Percentiles rank a stretch among this genome's conserved stretches.
These are phyloP conservation scores for Sphinx pinastri DNA, from an alignment of 2,888 invertebrate species.

Conservation along the genomic window DNA sequence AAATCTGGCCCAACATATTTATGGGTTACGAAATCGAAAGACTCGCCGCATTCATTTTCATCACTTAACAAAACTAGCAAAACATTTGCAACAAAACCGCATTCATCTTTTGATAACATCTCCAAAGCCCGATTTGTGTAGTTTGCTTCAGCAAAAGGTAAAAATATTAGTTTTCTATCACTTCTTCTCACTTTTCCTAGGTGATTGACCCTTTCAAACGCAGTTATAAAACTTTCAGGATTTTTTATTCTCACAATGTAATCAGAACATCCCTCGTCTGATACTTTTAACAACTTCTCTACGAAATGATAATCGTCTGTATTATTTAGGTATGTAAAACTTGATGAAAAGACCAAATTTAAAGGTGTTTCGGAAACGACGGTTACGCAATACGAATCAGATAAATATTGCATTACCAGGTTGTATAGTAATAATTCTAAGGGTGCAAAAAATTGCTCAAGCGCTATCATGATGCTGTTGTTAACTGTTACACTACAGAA, in stretches of 20 bases:
- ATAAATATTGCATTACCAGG: slow-evolving; percentile 60
- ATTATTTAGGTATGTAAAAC: slow-evolving; percentile 50
- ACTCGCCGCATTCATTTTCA: slow-evolving; percentile 46
- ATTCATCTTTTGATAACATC: slow-evolving; percentile 60
- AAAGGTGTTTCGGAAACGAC: slow-evolving; percentile 59
- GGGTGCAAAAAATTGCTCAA: slow-evolving; percentile 35
- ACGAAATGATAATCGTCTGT: slow-evolving; percentile 41
- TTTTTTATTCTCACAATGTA: slow-evolving; percentile 67
- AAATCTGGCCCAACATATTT: slow-evolving; percentile 64
- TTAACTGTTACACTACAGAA: background rate
- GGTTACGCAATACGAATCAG: slow-evolving; percentile 62
- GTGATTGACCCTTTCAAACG: slow-evolving; percentile 68
- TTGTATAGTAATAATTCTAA: slow-evolving; percentile 63
- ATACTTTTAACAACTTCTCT: slow-evolving; percentile 55
- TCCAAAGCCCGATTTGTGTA: slow-evolving; percentile 41
- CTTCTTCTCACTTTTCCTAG: slow-evolving; percentile 69
- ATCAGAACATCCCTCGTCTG: slow-evolving; percentile 78
- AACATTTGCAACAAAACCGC: slow-evolving; percentile 64
- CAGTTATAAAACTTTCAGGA: slow-evolving; percentile 63
- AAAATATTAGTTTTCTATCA: slow-evolving; percentile 71
- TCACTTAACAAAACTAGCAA: slow-evolving; percentile 53
- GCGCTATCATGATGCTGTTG: background rate
- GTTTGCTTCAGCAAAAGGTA: slow-evolving; percentile 50
- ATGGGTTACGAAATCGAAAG: slow-evolving; percentile 69
- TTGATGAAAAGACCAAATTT: slow-evolving; percentile 43